Conservation (phyloP, 2,888 invertebrate genomes). For the Cheilosia scutellata region DNA sequence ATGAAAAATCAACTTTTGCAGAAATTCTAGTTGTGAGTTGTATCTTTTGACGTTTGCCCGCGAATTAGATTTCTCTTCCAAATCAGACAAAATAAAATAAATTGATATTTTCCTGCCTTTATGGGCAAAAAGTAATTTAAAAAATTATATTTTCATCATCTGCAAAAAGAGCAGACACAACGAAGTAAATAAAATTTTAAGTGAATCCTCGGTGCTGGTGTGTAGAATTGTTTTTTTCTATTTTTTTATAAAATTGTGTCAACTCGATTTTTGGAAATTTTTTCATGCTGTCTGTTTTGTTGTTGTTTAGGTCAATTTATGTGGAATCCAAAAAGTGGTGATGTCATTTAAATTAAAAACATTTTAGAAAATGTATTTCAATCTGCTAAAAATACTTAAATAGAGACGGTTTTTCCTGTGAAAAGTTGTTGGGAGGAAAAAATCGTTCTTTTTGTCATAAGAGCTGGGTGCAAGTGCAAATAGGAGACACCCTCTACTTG, state of each 20-base stretch:
- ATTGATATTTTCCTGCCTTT: conserved; percentile 27
- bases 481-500: conserved; percentile 46
- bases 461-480: background rate
- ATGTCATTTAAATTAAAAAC: conserved; percentile 56
- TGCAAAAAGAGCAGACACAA: conserved; percentile 4
- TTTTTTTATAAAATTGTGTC: conserved; percentile 27
- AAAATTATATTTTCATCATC: background rate
- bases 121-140: conserved; percentile 37
- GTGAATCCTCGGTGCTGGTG: conserved; percentile 55
- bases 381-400: conserved; percentile 52
- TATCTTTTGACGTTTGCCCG: conserved; percentile 59
- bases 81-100: conserved; percentile 13
- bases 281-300: conserved; percentile 26
- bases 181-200: conserved; percentile 11
- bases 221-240: conserved; percentile 20
- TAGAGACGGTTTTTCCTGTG: conserved; percentile 19
- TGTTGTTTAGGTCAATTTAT: conserved; percentile 35
- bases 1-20: conserved; percentile 50
- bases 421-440: conserved; percentile 4
- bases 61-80: conserved; percentile 15
- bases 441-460: conserved; percentile 15
- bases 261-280: conserved; percentile 62
- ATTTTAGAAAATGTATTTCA: conserved; percentile 21
- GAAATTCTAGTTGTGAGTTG: conserved; percentile 59
- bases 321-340: conserved; percentile 51